Base-by-base conservation (phyloP, 2,888 invertebrate genomes). In the Tricholauxania praeusta region DNA sequence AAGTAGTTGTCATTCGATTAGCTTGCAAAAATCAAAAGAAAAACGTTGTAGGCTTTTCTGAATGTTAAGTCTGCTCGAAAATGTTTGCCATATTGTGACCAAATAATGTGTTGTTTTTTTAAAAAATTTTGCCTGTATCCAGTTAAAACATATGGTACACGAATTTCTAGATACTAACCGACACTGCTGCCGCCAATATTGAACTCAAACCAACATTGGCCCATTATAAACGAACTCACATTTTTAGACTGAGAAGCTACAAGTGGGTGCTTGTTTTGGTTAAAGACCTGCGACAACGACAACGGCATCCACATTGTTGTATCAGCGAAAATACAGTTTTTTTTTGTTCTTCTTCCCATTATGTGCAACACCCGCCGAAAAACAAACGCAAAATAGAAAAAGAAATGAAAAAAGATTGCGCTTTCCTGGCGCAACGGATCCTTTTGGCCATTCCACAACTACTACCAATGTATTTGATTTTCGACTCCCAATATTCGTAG, bases 311-410 rank as follows among this genome's bases (percentile, higher is more conserved):
- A n/a, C 22, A n/a, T 48, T 17, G 63, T 15, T 19, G 53, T 17
- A 53, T 22, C 19, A 53, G 53, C 53, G 53, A 53, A 39, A 39
- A 39, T 39, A 39, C 39, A 1, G 10, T 39, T 39, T 39, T 39
- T 39, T 6, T 39, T 39, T 39, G 8, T 39, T 2, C 53, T 49
- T 63, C 17, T 49, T 12, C 49, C 39, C 8, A 39, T 39, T 39
- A 39, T 39, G 15, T 49, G 17, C 71, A 59, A 57, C 72, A 66
- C 75, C 72, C 72, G 55, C 80, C 83, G 81, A 83, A 82, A 82
- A 83, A 82, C 80, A 82, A 81, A 81, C 81, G 80, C 83, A 80
- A 82, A 81, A 39, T 28, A 39, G 39, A 39, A 10, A 39, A 39
- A 39, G 78, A 78, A 80, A 55, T 62, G 59, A 71, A 51, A 49